phyloP scores from a whole-genome alignment of 2,888 invertebrate species.

The Synergus laeviventris region DNA sequence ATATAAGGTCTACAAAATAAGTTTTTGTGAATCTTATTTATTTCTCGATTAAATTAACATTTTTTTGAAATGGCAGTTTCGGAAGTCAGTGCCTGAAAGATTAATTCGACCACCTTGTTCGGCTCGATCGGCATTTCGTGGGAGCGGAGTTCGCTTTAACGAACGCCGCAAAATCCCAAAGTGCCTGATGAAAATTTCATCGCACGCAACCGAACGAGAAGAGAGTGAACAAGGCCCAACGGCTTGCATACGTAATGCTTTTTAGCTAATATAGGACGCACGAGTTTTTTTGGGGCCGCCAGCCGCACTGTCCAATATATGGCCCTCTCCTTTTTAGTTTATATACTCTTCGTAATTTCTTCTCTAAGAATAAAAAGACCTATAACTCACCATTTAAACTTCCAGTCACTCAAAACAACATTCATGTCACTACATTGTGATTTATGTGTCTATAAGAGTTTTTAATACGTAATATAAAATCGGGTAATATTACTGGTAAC shows the following conservation, averaged over 20 bases:
- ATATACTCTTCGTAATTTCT: slow-evolving; percentile 23
- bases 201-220: slow-evolving; percentile 43
- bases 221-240: slow-evolving; percentile 51
- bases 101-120: slow-evolving; percentile 38
- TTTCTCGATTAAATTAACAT: neutral
- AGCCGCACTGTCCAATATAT: slow-evolving; percentile 44
- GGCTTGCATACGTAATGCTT: slow-evolving; percentile 67
- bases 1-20: neutral
- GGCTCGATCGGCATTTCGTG: slow-evolving; percentile 34
- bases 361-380: neutral
- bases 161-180: slow-evolving; percentile 41
- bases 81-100: slow-evolving; percentile 17
- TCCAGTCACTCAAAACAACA: neutral
- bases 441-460: no score
- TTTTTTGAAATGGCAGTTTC: slow-evolving; percentile 21
- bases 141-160: slow-evolving; percentile 39
- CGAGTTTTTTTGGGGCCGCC: slow-evolving; percentile 56
- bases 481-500: no score
- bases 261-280: slow-evolving; percentile 67
- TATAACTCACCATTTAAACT: neutral
- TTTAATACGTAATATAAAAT: no score
- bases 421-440: neutral
- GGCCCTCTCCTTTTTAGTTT: slow-evolving; percentile 44
- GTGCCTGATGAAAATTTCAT: slow-evolving; percentile 45
- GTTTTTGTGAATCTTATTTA: neutral